Percentiles rank a stretch among this genome's conserved stretches.
Evolutionary conservation across 2,113 vertebrate genomes (phyloP).

Genomic region (Entelurus aequoreus): DNA sequence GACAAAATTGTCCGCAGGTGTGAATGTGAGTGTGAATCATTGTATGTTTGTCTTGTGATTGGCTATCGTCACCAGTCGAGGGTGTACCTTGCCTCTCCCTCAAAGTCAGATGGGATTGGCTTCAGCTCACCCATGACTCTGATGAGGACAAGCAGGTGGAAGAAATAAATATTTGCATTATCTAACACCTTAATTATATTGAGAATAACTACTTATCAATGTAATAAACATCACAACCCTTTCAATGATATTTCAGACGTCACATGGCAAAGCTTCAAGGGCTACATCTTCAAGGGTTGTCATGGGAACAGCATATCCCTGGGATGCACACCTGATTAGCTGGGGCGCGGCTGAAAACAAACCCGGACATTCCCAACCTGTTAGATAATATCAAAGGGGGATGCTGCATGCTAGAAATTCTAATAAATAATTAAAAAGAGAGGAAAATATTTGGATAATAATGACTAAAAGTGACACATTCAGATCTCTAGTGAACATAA

Average conservation of each 20-base stretch:
- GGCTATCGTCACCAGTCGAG: too few species aligned
- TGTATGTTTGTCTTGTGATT: too few species aligned
- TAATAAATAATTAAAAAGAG: neutral
- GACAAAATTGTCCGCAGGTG: too few species aligned
- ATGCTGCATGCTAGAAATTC: slow-evolving; percentile 4
- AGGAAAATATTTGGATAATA: neutral
- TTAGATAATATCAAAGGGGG: slow-evolving; percentile 25
- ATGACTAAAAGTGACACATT: slow-evolving; percentile 45
- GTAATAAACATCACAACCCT: slow-evolving; percentile 21
- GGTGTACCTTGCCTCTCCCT: too few species aligned
- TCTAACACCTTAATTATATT: neutral
- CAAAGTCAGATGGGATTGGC: too few species aligned
- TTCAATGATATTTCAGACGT: slow-evolving; percentile 51
- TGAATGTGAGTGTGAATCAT: too few species aligned
- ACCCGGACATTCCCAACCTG: slow-evolving; percentile 26
- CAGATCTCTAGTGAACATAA: slow-evolving; percentile 51
- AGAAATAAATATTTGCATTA: too few species aligned
- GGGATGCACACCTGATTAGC: slow-evolving; percentile 41
- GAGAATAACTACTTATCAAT: neutral
- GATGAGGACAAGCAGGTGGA: too few species aligned
- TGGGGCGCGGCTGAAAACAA: slow-evolving; percentile 31
- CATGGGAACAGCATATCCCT: slow-evolving; percentile 70
- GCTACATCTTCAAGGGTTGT: slow-evolving; percentile 66
- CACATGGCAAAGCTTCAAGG: slow-evolving; percentile 65
- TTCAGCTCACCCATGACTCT: too few species aligned